phyloP scores from a whole-genome alignment of 2,797 vertebrate genomes.

The Coranthus polyacanthus region DNA sequence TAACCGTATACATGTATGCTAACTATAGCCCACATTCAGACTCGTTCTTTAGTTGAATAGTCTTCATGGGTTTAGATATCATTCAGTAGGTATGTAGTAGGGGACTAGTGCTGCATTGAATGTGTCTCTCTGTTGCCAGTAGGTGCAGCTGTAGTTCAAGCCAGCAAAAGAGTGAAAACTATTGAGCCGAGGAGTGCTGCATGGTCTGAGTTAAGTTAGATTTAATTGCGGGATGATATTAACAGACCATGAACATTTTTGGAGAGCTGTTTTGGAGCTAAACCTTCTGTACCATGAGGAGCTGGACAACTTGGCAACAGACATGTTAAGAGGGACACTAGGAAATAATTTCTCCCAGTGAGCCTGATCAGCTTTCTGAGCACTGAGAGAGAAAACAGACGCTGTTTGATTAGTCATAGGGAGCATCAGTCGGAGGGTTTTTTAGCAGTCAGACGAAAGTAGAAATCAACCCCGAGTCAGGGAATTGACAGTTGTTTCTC shows the following conservation, averaged over 20 bases:
- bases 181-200: not conserved
- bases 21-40: not conserved
- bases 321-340: conserved; percentile 42
- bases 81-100: conserved; percentile 9
- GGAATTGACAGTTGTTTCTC: conserved; percentile 11
- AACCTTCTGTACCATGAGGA: conserved; percentile 50
- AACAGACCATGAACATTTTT: conserved; percentile 71
- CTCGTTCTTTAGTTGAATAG: not conserved
- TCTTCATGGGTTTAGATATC: conserved; percentile 14
- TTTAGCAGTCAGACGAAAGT: conserved; percentile 3
- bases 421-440: conserved; percentile 31
- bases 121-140: conserved; percentile 72
- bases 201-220: conserved; percentile 59
- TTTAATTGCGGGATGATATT: conserved; percentile 66
- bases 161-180: conserved; percentile 48
- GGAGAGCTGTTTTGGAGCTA: conserved; percentile 48
- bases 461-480: conserved; percentile 23
- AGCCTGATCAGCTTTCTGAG: conserved; percentile 67
- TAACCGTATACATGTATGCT: conserved; percentile 20
- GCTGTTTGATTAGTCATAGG: conserved; percentile 65
- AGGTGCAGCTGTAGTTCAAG: conserved; percentile 83
- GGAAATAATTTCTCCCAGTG: conserved; percentile 57
- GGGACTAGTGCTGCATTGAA: conserved; percentile 12
- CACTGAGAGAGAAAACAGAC: conserved; percentile 67
- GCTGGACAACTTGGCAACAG: conserved; percentile 48